Evolutionary conservation across 2,797 vertebrate species (phyloP).

Genomic region (Neosilurus hyrtlii): DNA sequence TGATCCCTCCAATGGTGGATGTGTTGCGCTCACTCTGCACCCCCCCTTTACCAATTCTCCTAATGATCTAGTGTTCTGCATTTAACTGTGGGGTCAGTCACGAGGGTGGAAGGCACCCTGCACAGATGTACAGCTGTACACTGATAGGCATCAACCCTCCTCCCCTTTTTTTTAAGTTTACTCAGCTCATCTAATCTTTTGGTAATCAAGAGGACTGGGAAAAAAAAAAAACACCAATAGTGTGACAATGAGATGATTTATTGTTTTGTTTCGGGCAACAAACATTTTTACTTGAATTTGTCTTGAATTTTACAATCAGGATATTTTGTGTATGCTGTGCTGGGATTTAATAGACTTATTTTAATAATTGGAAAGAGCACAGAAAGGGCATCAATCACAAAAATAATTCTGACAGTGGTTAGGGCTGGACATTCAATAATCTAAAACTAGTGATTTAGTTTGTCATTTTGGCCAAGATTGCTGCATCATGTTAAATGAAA

Average conservation of each 20-base stretch:
- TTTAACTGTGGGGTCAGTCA: conserved; percentile 69
- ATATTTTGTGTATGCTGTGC: conserved; percentile 48
- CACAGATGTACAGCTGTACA: conserved; percentile 15
- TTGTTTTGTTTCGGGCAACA: not conserved
- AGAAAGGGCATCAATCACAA: not conserved
- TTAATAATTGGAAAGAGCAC: not conserved
- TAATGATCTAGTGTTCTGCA: conserved; percentile 70
- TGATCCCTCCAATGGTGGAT: conserved; percentile 76
- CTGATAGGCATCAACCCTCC: too few species aligned
- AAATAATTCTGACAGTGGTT: not conserved
- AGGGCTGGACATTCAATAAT: not conserved
- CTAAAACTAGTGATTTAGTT: not conserved
- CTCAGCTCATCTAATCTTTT: conserved; percentile 10
- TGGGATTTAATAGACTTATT: conserved; percentile 27
- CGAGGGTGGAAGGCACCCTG: conserved; percentile 54
- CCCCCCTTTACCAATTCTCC: conserved; percentile 70
- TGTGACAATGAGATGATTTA: not conserved
- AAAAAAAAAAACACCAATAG: not conserved
- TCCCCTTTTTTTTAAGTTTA: not conserved
- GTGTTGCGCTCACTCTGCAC: conserved; percentile 69
- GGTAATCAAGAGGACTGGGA: conserved; percentile 5
- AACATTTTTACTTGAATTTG: not conserved
- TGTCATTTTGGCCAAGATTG: not conserved
- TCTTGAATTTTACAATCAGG: not conserved
- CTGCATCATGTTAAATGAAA: not conserved